A percentile compares a stretch with the other conserved stretches of the same genome.
phyloP scores from a whole-genome alignment of 1,140 invertebrate species.

The Temnothorax nylanderi region DNA sequence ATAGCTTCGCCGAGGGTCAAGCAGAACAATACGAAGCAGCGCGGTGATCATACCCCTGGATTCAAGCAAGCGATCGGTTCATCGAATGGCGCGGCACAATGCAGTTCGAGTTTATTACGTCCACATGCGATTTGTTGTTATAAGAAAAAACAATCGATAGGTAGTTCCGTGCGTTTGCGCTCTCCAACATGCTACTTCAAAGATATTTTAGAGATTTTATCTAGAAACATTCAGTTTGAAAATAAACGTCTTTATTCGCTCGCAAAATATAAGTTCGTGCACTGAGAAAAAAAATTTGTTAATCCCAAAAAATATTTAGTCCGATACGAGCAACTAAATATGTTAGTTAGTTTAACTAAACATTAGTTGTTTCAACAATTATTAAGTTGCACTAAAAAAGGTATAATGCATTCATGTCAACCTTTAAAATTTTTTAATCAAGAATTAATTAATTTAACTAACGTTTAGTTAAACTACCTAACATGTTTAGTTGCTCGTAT shows the following conservation, averaged over 20 bases:
- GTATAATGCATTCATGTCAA: no score
- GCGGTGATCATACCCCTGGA: background rate
- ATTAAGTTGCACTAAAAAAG: no score
- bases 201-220: constrained; percentile 1
- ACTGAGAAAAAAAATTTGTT: no score
- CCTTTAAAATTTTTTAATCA: no score
- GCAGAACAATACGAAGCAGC: background rate
- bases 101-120: constrained; percentile 37
- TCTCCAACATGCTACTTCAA: background rate
- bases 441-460: no score
- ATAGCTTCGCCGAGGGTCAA: constrained; percentile 3
- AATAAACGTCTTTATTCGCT: background rate
- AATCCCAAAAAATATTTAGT: no score
- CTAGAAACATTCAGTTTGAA: background rate
- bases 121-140: constrained; percentile 41
- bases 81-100: constrained; percentile 29
- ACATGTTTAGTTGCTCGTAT: no score
- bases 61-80: background rate
- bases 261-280: background rate
- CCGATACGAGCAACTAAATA: no score
- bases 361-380: no score
- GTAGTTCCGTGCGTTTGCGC: background rate
- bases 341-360: no score
- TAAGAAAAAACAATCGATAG: constrained; percentile 21
- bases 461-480: no score